These are phyloP conservation scores for Spodoptera litura DNA, from an alignment of 1,140 invertebrate genomes.

Conservation along the genomic window DNA sequence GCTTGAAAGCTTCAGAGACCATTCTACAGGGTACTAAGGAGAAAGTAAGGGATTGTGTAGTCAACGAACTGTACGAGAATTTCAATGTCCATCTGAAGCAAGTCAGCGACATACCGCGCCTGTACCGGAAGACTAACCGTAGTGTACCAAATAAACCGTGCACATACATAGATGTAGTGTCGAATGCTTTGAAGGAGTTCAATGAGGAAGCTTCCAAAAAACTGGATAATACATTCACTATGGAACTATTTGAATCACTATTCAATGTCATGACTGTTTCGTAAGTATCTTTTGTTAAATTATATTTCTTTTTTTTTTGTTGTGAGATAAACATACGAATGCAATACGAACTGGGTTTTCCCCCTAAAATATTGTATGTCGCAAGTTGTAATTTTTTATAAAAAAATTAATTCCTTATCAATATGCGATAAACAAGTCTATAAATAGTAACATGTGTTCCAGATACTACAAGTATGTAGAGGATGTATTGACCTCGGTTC, in stretches of 20 bases:
- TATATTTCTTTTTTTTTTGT: neutral
- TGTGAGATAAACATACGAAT: neutral
- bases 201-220: constrained; percentile 85
- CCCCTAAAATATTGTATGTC: neutral
- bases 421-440: constrained; percentile 1
- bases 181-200: constrained; percentile 89
- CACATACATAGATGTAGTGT: constrained; percentile 90
- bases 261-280: constrained; percentile 89
- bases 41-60: constrained; percentile 86
- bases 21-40: constrained; percentile 84
- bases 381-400: neutral
- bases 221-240: constrained; percentile 85
- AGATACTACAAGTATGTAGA: constrained; percentile 93
- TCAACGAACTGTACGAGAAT: constrained; percentile 87
- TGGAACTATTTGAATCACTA: constrained; percentile 86
- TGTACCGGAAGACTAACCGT: constrained; percentile 97
- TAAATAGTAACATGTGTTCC: constrained; percentile 63
- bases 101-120: constrained; percentile 96
- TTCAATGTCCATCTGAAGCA: constrained; percentile 88
- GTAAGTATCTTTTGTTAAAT: constrained; percentile 85
- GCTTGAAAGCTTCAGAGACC: constrained; percentile 84
- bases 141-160: constrained; percentile 93
- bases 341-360: neutral
- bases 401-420: constrained; percentile 8
- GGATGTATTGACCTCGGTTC: constrained; percentile 96